phyloP scores from a whole-genome alignment of 2,113 vertebrate genomes.

The Aleadryas rufinucha region DNA sequence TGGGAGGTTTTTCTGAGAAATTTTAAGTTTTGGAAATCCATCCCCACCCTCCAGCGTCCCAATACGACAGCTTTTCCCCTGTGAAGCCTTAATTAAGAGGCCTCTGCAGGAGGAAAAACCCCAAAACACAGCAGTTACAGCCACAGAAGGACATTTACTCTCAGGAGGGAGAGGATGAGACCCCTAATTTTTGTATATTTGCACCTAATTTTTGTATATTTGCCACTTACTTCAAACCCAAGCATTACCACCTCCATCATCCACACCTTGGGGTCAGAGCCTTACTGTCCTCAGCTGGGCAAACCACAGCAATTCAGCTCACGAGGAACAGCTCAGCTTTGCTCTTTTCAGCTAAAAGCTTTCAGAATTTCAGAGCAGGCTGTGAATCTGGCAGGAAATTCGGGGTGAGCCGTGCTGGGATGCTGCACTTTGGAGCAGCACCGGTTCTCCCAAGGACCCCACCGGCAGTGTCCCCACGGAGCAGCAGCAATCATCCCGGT shows the following conservation, averaged over 20 bases:
- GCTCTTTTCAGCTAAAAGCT: neutral
- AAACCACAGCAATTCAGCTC: neutral
- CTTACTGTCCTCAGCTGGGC: neutral
- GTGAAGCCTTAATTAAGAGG: neutral
- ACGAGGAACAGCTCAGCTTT: neutral
- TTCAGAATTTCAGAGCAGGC: neutral
- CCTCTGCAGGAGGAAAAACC: neutral
- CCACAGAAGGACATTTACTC: neutral
- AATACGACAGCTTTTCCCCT: neutral
- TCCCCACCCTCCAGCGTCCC: neutral
- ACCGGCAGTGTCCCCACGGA: neutral
- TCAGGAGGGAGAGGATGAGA: neutral
- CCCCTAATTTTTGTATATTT: neutral
- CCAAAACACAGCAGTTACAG: neutral
- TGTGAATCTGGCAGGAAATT: neutral
- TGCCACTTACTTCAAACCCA: neutral
- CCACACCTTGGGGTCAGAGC: neutral
- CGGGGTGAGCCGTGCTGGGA: neutral
- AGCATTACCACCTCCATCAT: neutral
- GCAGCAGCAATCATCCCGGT: neutral
- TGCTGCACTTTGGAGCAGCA: neutral
- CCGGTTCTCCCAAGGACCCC: accelerated
- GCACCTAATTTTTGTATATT: too few relatives aligned
- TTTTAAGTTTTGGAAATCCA: neutral
- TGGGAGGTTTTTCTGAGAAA: neutral